These are phyloP conservation scores for Pterocles gutturalis DNA, from an alignment of 2,113 vertebrate species.

Conservation along the genomic window DNA sequence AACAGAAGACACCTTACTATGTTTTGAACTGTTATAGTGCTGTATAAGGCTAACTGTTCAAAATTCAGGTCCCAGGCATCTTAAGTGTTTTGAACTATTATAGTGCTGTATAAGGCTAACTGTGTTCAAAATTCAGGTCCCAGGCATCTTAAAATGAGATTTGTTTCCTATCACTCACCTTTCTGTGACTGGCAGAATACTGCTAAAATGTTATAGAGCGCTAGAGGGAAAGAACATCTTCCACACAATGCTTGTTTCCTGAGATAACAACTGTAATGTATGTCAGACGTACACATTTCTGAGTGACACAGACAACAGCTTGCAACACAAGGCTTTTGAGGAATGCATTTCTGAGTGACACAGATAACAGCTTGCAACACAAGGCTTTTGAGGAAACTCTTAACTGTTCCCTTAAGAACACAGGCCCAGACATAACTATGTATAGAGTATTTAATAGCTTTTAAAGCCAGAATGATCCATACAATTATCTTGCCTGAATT, in stretches of 20 bases:
- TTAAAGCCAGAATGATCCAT: background rate
- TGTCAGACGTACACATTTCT: background rate
- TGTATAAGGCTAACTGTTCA: background rate
- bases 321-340: background rate
- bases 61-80: background rate
- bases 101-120: background rate
- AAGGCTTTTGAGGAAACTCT: background rate
- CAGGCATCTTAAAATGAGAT: background rate
- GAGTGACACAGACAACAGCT: background rate
- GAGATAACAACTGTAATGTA: background rate
- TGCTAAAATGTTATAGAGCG: background rate
- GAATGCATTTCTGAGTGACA: background rate
- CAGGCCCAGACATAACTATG: background rate
- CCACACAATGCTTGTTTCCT: background rate
- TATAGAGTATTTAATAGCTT: background rate
- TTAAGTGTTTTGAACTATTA: background rate
- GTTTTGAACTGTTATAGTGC: background rate
- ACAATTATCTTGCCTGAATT: background rate
- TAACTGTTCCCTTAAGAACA: background rate
- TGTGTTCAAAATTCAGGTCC: background rate
- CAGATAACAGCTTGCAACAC: background rate
- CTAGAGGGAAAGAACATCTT: background rate
- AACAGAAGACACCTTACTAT: background rate
- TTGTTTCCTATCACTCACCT: background rate
- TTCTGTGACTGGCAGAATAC: background rate